These are phyloP conservation scores for Diuraphis noxia DNA, from an alignment of 1,140 invertebrate species.

Conservation along the genomic window DNA sequence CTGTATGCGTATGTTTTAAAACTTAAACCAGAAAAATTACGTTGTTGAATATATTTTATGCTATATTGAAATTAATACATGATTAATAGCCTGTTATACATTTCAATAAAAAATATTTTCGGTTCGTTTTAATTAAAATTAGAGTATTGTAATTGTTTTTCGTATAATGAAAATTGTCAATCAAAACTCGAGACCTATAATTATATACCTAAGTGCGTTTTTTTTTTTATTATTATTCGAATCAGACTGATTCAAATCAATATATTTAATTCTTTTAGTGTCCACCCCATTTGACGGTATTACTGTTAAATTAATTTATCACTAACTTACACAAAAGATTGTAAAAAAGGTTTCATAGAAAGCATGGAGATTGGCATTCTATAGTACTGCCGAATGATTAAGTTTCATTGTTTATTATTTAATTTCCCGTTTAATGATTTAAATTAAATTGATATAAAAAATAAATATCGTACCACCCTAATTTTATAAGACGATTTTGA, in stretches of 20 bases:
- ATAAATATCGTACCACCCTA: background rate
- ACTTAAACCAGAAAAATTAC: background rate
- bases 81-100: background rate
- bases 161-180: background rate
- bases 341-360: background rate
- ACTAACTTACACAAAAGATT: background rate
- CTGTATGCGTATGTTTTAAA: background rate
- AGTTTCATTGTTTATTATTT: background rate
- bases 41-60: background rate
- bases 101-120: background rate
- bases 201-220: background rate
- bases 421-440: background rate
- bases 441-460: background rate
- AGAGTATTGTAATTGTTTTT: background rate
- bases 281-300: background rate
- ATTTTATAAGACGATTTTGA: background rate
- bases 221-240: background rate
- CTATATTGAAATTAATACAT: background rate
- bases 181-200: background rate
- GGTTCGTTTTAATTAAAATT: background rate
- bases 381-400: background rate
- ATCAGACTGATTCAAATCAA: background rate
- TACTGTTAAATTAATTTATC: background rate
- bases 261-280: background rate
- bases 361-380: background rate